phyloP scores from a whole-genome alignment of 1,140 invertebrate genomes.

The Eufriesea mexicana region DNA sequence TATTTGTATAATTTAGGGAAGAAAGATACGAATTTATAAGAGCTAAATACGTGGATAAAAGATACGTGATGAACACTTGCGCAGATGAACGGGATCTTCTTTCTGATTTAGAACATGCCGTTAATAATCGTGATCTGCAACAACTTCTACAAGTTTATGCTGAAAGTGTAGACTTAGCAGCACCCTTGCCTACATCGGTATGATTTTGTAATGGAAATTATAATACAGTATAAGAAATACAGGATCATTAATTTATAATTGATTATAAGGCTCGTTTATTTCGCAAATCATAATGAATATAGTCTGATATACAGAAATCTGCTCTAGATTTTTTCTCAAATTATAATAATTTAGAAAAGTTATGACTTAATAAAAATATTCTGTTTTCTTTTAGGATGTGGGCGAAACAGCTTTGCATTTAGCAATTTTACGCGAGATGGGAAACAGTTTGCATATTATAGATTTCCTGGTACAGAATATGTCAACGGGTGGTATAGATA shows the following conservation, averaged over 20 bases:
- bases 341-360: neutral
- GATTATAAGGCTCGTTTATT: too few relatives aligned
- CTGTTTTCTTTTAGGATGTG: conserved; percentile 86
- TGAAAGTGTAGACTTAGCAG: conserved; percentile 93
- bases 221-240: too few relatives aligned
- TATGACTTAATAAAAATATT: neutral
- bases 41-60: conserved; percentile 97
- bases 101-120: conserved; percentile 94
- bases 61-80: conserved; percentile 92
- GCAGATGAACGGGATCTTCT: conserved; percentile 89
- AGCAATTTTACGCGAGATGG: conserved; percentile 92
- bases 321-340: too few relatives aligned
- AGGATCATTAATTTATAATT: too few relatives aligned
- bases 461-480: conserved; percentile 98
- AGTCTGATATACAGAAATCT: too few relatives aligned
- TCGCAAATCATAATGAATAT: too few relatives aligned
- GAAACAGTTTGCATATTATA: conserved; percentile 93
- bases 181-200: conserved; percentile 89
- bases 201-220: conserved; percentile 62
- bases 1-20: conserved; percentile 86
- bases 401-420: conserved; percentile 96
- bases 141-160: conserved; percentile 96
- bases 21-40: conserved; percentile 96
- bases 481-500: conserved; percentile 85
- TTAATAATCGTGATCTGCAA: conserved; percentile 93